phyloP scores from a whole-genome alignment of 2,888 invertebrate genomes.

The Timandra comae region DNA sequence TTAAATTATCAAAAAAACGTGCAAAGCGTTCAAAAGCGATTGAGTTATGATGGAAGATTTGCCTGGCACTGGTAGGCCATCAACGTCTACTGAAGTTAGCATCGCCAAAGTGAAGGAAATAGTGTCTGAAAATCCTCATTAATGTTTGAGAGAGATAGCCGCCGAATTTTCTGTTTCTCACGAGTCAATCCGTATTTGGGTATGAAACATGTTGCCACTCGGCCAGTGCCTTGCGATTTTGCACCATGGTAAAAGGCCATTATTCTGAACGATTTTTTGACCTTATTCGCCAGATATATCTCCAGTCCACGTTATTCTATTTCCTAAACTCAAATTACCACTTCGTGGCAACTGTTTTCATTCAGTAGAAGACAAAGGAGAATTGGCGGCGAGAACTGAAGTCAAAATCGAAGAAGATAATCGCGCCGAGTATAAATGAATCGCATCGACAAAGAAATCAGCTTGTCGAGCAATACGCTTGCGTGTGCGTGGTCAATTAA shows the following conservation, averaged over 20 bases:
- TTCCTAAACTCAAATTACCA: constrained; percentile 15
- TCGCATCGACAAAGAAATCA: no score
- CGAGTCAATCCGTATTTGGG: no score
- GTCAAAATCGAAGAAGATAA: background rate
- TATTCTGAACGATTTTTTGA: background rate
- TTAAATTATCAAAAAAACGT: constrained; percentile 14
- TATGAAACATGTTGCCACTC: no score
- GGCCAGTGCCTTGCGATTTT: background rate
- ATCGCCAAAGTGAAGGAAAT: background rate
- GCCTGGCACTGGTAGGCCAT: constrained; percentile 17
- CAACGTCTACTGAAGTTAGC: constrained; percentile 3
- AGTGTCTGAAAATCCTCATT: background rate
- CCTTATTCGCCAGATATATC: background rate
- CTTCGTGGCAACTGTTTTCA: constrained; percentile 12
- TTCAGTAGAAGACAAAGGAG: constrained; percentile 8
- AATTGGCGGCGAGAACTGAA: constrained; percentile 5
- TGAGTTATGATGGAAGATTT: constrained; percentile 18
- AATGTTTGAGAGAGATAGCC: background rate
- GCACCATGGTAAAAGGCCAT: background rate
- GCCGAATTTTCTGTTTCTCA: background rate
- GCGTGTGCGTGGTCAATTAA: no score
- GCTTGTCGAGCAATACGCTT: no score
- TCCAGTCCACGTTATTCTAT: constrained; percentile 6
- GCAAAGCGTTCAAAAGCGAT: constrained; percentile 17
- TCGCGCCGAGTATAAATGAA: no score